Evolutionary conservation across 2,113 vertebrate genomes (phyloP), one percentile per base, ranked within the genome.

Genomic region (Coptodon rendalli): DNA sequence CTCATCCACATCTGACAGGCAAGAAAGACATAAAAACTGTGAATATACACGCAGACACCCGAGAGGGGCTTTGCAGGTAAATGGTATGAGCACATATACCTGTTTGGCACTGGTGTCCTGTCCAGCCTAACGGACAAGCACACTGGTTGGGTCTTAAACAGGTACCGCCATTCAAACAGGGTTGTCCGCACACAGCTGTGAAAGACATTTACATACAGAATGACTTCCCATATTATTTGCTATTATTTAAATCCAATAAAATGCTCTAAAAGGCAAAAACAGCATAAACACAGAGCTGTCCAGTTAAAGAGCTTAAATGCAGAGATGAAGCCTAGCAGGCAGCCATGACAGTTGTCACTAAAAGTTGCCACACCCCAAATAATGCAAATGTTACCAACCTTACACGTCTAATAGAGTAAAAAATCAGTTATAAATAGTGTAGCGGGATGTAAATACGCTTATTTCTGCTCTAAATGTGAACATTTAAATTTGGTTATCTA

Each of bases 1-100:
- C 52, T 99, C 98, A 1, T 98, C 97, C 93, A 98, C 94, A 0
- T 99, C 98, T 99, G 88, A 80, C 29, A 43, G 52, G 61, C 6
- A 19, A 38, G 9, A 66, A 14, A 52, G 16, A 71, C 16, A n/a
- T 2, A 14, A 43, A 34, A 19, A 34, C 43, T 22, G 56, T 71
- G 36, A 48, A n/a, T 29, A 9, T 24, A 71, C 31, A 43, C 7
- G 7, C 36, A 24, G 22, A 56, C 16, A 63, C 52, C 8, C 4
- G 14, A 50, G 48, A 61, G 52, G 11, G 78, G 16, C 7, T 38
- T 8, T 84, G 31, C 31, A 54, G 31, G 79, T 81, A 13, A 12
- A 19, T 48, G 61, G 27, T 52, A 12, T 52, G 22, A 52, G 14
- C 52, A 53, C 9, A 13, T 19, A 6, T 96, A 99, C 98, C 98